phyloP scores from a whole-genome alignment of 1,140 invertebrate genomes.

The Oryzaephilus surinamensis region DNA sequence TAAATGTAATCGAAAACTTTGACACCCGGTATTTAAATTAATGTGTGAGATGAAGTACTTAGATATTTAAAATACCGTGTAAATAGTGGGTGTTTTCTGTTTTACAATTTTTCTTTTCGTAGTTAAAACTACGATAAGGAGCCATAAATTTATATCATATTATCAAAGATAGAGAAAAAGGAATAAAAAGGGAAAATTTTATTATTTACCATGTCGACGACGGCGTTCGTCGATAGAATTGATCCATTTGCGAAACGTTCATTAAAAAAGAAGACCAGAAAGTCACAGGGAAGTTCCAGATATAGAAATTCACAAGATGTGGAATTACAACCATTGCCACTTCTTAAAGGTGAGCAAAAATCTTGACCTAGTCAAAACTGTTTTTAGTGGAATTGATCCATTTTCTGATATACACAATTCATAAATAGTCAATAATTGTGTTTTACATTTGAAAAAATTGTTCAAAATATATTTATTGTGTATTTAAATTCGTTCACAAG shows the following conservation, averaged over 20 bases:
- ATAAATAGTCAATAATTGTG: no score
- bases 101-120: no score
- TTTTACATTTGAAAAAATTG: no score
- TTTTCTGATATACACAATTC: no score
- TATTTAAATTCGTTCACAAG: no score
- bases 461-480: no score
- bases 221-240: slow-evolving; percentile 86
- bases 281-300: slow-evolving; percentile 81
- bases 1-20: no score
- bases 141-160: slow-evolving; percentile 10
- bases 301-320: slow-evolving; percentile 84
- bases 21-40: no score
- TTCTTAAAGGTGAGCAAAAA: slow-evolving; percentile 74
- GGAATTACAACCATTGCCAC: slow-evolving; percentile 74
- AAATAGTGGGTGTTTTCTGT: no score
- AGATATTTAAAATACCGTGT: no score
- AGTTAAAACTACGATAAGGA: slow-evolving; percentile 6
- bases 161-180: no score
- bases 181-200: slow-evolving; percentile 5
- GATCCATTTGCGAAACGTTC: slow-evolving; percentile 88
- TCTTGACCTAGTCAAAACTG: slow-evolving; percentile 14
- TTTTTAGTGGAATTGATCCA: not conserved
- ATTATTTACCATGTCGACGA: slow-evolving; percentile 68
- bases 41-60: no score
- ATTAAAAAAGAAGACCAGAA: slow-evolving; percentile 86